Evolutionary conservation across 2,797 vertebrate species (phyloP), one percentile per base, ranked within the genome.

Genomic region (Channallabes apus): DNA sequence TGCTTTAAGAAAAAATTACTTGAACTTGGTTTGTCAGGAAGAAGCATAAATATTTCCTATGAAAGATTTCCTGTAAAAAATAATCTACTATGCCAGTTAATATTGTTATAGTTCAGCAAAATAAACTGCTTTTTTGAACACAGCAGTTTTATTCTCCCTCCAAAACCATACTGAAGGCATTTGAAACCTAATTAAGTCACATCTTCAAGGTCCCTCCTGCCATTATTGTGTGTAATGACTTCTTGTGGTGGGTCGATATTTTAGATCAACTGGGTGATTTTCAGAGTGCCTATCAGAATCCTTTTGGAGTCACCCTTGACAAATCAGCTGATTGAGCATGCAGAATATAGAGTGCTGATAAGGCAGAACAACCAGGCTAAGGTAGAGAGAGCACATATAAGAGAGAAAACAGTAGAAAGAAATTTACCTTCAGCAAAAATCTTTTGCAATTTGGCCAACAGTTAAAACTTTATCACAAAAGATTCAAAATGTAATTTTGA

Each of bases 181-280:
- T 94, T 94, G 91, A 93, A 94, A 95, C 91, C 92, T 94, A 95
- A 96, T 95, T 95, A 96, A 94, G 94, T 94, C 93, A 94, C 94
- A 94, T 94, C 93, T 93, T 94, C 93, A 94, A 95, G 95, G 94
- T 95, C 93, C 91, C 90, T 91, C 91, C 93, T 91, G 90, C 93
- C 93, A 95, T 96, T 95, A 95, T 95, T 93, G 93, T 92, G 91
- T 92, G 93, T 95, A 96, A 95, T 95, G 95, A 95, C 94, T 95
- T 96, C 94, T 92, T 92, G 93, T 91, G 87, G 92, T 90, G 86
- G 92, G 93, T 95, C 94, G 93, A 96, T 96, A 95, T 94, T 96
- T 95, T 94, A 95, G 95, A 95, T 95, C 94, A 95, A 95, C 94
- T 94, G 93, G 93, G 92, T 95, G 94, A 95, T 96, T 95, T 94